Conservation (phyloP, 2,888 invertebrate genomes). For the Cyclophora punctaria region DNA sequence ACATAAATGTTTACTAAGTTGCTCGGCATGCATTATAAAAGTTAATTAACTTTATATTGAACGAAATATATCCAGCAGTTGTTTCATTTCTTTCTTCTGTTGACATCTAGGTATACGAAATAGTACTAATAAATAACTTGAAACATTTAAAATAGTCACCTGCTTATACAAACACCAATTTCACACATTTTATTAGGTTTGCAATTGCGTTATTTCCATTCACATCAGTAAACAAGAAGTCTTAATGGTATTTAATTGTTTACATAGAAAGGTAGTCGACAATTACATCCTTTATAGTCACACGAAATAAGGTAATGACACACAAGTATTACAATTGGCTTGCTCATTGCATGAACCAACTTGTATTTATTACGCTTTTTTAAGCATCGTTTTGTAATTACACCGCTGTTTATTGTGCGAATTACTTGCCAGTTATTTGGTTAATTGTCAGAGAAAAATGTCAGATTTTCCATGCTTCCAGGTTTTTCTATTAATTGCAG, state of each 20-base stretch:
- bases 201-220: not conserved
- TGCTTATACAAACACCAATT: slow-evolving; percentile 1
- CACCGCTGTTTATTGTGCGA: slow-evolving; percentile 10
- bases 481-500: not conserved
- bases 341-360: slow-evolving; percentile 12
- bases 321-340: slow-evolving; percentile 39
- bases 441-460: slow-evolving; percentile 8
- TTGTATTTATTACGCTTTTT: slow-evolving; percentile 10
- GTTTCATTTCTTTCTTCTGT: no score
- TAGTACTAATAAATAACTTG: no score
- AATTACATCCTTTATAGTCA: slow-evolving; percentile 21
- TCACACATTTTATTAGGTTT: not conserved
- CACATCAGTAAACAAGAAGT: slow-evolving; percentile 15
- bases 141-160: slow-evolving; percentile 3
- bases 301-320: slow-evolving; percentile 29
- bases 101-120: no score
- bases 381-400: slow-evolving; percentile 6
- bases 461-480: not conserved
- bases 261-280: slow-evolving; percentile 26
- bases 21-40: no score
- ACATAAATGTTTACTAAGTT: no score
- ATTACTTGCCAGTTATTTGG: slow-evolving; percentile 8
- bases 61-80: no score
- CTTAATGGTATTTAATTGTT: slow-evolving; percentile 28
- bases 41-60: no score